Evolutionary conservation across 2,888 invertebrate genomes (phyloP), one percentile per base, ranked within the genome.

Genomic region (Hofmannophila pseudospretella): DNA sequence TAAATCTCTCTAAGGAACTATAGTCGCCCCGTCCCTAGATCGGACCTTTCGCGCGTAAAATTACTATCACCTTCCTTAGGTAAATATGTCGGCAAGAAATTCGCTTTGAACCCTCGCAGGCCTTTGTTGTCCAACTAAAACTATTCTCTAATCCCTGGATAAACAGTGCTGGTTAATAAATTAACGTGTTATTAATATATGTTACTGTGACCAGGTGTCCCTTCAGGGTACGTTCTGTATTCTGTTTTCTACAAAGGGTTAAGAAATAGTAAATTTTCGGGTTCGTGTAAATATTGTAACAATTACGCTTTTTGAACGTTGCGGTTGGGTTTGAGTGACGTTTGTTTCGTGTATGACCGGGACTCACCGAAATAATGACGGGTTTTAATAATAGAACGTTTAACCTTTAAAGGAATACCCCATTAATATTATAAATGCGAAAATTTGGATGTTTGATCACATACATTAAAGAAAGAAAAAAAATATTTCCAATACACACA

Each of bases 71-170:
- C 82, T 79, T 67, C 81, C 79, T 78, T 75, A 82, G 78, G 85
- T 85, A 86, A 86, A 86, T 86, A 86, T 86, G 85, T 84, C 78
- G 81, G 72, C 84, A 85, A 85, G 85, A 86, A 84, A 84, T 81
- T 84, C 77, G 79, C 85, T 86, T 86, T 86, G 85, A 85, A 86
- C 85, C 85, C 85, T 81, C 76, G 68, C 66, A 72, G 13, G 66
- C 84, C 85, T 85, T 86, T 86, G 85, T 85, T 85, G 81, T 85
- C 73, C 78, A 80, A 84, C 85, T 84, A 79, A 84, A 86, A 86
- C 85, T 86, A 86, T 86, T 85, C 82, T 71, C 81, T 85, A 84
- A 86, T 85, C 85, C 80, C 75, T 72, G 82, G 80, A 82, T 84
- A 86, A 84, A 85, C 85, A 85, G 75, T 73, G 75, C 75, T 81